phyloP scores from a whole-genome alignment of 2,888 invertebrate genomes.

The Strigamia crassipes region DNA sequence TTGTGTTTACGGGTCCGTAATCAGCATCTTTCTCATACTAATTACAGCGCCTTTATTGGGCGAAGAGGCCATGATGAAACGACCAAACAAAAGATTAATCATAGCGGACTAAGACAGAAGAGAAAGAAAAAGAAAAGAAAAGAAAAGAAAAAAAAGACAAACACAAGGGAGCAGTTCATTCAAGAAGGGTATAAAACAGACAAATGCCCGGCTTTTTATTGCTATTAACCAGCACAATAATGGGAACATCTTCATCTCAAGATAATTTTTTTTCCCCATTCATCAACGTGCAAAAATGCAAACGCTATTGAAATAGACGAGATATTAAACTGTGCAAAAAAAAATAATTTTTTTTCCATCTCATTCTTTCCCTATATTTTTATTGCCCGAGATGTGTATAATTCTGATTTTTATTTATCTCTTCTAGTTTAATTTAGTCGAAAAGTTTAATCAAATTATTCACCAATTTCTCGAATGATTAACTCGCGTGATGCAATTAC shows the following conservation, averaged over 20 bases:
- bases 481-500: slow-evolving; percentile 27
- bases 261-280: slow-evolving; percentile 1
- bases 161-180: slow-evolving; percentile 38
- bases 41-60: slow-evolving; percentile 38
- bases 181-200: slow-evolving; percentile 40
- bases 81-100: slow-evolving; percentile 40
- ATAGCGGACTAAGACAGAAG: slow-evolving; percentile 23
- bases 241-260: slow-evolving; percentile 17
- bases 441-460: slow-evolving; percentile 26
- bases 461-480: slow-evolving; percentile 37
- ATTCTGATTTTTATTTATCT: not conserved
- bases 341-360: not conserved
- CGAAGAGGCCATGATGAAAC: slow-evolving; percentile 37
- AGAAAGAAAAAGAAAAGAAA: not conserved
- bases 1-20: slow-evolving; percentile 35
- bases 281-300: not conserved
- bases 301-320: not conserved
- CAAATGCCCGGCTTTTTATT: slow-evolving; percentile 27
- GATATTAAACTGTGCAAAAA: not conserved
- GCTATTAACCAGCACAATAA: slow-evolving; percentile 25
- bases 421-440: slow-evolving; percentile 6
- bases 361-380: not conserved
- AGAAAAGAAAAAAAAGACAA: slow-evolving; percentile 4
- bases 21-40: slow-evolving; percentile 38
- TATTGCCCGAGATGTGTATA: not conserved